Evolutionary conservation across 2,888 invertebrate species (phyloP).

Genomic region (Phytoseiulus persimilis): DNA sequence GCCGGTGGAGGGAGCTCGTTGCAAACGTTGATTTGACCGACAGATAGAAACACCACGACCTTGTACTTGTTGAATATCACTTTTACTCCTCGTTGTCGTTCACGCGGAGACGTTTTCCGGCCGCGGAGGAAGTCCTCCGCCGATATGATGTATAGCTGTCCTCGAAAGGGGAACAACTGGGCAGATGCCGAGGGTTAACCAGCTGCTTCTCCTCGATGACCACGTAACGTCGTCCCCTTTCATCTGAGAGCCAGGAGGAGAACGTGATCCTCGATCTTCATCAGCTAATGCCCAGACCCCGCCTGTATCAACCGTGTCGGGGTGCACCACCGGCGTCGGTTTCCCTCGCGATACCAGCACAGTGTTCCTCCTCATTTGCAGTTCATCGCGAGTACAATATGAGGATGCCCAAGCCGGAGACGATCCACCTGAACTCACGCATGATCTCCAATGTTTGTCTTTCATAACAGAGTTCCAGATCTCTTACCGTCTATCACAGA

Average conservation of each 20-base stretch:
- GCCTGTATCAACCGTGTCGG: background rate
- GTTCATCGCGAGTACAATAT: background rate
- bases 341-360: background rate
- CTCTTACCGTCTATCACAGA: too few species aligned
- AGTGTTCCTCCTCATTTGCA: background rate
- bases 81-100: background rate
- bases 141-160: background rate
- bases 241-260: background rate
- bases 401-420: too few species aligned
- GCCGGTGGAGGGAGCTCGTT: background rate
- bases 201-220: background rate
- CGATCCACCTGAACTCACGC: too few species aligned
- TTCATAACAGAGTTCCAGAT: too few species aligned
- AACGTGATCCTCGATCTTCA: slow-evolving; percentile 5
- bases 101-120: background rate
- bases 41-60: background rate
- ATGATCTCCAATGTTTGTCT: too few species aligned
- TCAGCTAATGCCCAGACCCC: background rate
- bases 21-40: background rate
- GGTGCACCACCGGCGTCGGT: background rate
- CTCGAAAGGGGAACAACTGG: background rate
- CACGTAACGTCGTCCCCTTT: slow-evolving; percentile 5
- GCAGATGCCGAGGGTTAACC: background rate
- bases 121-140: background rate
- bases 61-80: background rate